Evolutionary conservation across 2,797 vertebrate genomes (phyloP), one percentile per base, ranked within the genome.

Genomic region (Bradypodion ventrale): DNA sequence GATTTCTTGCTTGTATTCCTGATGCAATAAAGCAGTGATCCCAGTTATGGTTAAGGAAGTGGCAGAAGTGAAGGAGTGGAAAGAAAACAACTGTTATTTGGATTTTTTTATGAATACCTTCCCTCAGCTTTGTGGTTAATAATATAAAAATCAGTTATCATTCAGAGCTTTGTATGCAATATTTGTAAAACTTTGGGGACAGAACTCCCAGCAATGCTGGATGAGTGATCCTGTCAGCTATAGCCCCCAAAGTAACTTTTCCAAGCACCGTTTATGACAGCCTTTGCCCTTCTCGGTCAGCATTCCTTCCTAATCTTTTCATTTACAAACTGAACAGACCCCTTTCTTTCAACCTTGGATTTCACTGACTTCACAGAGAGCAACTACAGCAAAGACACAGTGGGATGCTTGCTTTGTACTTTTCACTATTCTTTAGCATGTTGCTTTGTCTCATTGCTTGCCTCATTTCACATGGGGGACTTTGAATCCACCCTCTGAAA

Each of bases 401-500:
- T 80, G 52, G 83, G 77, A 74, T 62, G 80, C 35, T n/a, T 68
- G 80, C 78, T 80, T 75, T 85, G 72, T 85, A 69, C 70, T 70
- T 75, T 60, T 19, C 60, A 42, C 35, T 74, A 66, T 75, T 85
- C 84, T 85, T 80, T 68, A 46, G 63, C 69, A 69, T 81, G 60
- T 81, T 85, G 70, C 81, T 81, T 82, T 80, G 63, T 82, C 79
- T 77, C 40, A 70, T 77, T 81, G 62, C 66, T 76, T 77, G 46
- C 65, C 76, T 73, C 78, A 82, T 66, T 85, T 82, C 63, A 72
- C 79, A 77, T 5, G 56, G 65, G n/a, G 60, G 63, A 81, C 63
- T 66, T 85, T 10, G 81, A 70, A 72, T 79, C 63, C 23, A n/a
- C 49, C 69, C 52, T 62, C 52, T 81, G 78, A 76, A 85, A 85